phyloP scores from a whole-genome alignment of 2,113 vertebrate genomes.

The Aegotheles bennettii region DNA sequence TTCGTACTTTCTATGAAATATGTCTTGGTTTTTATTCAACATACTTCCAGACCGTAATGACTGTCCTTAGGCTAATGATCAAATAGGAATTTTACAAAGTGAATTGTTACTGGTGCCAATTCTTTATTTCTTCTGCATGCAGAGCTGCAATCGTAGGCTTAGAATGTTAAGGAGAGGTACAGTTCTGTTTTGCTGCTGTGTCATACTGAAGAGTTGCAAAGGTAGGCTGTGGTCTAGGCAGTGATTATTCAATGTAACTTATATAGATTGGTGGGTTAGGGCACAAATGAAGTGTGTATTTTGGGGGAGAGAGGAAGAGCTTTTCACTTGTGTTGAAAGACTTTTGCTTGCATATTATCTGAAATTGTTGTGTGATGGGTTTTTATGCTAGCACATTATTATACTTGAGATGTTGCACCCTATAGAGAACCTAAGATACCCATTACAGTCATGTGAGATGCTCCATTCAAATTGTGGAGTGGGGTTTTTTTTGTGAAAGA shows the following conservation, averaged over 20 bases:
- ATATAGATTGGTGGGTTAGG: neutral
- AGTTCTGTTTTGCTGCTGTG: neutral
- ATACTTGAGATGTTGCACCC: neutral
- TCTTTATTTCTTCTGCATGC: neutral
- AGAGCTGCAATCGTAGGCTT: neutral
- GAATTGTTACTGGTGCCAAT: neutral
- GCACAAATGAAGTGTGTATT: neutral
- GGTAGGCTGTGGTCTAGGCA: neutral
- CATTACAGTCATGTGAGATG: neutral
- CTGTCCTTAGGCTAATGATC: neutral
- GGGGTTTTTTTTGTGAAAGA: neutral
- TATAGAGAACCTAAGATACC: neutral
- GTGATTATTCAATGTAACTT: neutral
- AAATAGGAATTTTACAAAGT: neutral
- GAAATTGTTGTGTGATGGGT: neutral
- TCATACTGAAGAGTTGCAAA: neutral
- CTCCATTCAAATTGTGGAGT: neutral
- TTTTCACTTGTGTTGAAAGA: rapidly evolving
- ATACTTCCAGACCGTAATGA: neutral
- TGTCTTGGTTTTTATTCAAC: neutral
- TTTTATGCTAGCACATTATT: neutral
- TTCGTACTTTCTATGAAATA: neutral
- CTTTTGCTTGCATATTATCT: neutral
- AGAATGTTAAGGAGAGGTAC: neutral
- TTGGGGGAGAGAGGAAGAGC: neutral